These are phyloP conservation scores for Xanthostigma xanthostigma DNA, from an alignment of 2,888 invertebrate species.

Conservation along the genomic window DNA sequence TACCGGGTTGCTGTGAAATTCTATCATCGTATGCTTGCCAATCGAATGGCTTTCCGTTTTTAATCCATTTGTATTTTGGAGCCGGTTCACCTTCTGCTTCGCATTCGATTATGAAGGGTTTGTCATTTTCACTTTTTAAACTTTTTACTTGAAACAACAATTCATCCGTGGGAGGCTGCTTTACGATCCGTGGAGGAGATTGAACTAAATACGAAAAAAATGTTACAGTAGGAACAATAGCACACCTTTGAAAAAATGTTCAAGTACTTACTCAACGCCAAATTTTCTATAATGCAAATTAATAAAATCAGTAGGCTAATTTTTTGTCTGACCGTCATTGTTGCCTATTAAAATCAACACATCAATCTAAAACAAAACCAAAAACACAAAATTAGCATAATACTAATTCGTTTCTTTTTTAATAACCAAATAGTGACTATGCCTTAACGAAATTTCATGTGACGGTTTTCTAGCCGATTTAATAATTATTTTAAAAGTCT, in stretches of 20 bases:
- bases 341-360: too few species aligned
- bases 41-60: conserved; percentile 90
- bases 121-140: conserved; percentile 72
- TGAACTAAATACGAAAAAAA: conserved; percentile 41
- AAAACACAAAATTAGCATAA: too few species aligned
- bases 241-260: not conserved
- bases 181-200: conserved; percentile 81
- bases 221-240: not conserved
- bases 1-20: conserved; percentile 84
- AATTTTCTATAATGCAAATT: conserved; percentile 9
- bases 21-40: conserved; percentile 90
- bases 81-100: conserved; percentile 91
- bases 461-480: too few species aligned
- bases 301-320: conserved; percentile 4
- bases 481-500: too few species aligned
- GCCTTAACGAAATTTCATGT: too few species aligned
- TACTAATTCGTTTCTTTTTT: too few species aligned
- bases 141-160: conserved; percentile 78
- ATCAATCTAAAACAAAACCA: too few species aligned
- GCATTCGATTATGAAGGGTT: conserved; percentile 91
- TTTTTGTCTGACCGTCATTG: too few species aligned
- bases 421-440: too few species aligned
- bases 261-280: conserved; percentile 13
- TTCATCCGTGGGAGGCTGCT: conserved; percentile 85
- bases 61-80: conserved; percentile 87